These are phyloP conservation scores for Adelges cooleyi DNA, from an alignment of 1,140 invertebrate species.

Conservation along the genomic window DNA sequence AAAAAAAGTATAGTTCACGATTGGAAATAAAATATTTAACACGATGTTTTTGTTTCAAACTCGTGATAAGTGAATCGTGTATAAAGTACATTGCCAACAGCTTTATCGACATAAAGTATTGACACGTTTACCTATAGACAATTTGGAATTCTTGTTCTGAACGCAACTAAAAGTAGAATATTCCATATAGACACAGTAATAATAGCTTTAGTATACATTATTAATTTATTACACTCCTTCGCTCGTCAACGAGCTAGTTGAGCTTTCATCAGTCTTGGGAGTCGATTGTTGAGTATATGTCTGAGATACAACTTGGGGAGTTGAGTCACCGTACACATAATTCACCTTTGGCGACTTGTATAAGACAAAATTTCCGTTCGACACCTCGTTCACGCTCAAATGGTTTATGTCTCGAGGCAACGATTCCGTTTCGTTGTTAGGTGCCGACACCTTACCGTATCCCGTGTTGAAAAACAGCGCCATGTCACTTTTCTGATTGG, in stretches of 20 bases:
- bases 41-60: slow-evolving; percentile 6
- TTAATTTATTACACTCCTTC: background rate
- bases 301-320: slow-evolving; percentile 1
- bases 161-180: background rate
- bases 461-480: background rate
- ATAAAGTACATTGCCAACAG: background rate
- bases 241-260: background rate
- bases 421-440: background rate
- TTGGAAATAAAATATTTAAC: slow-evolving; percentile 3
- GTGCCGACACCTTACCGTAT: background rate
- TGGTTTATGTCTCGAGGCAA: slow-evolving; percentile 1
- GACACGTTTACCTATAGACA: background rate
- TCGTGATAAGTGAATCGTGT: slow-evolving; percentile 10
- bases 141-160: background rate
- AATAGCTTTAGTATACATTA: background rate
- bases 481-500: background rate
- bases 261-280: slow-evolving; percentile 25
- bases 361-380: slow-evolving; percentile 4
- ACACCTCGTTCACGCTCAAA: slow-evolving; percentile 8
- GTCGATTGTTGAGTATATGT: slow-evolving; percentile 16
- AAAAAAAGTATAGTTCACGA: slow-evolving; percentile 1
- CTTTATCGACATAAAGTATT: background rate
- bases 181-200: no score
- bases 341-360: slow-evolving; percentile 8
- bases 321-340: slow-evolving; percentile 7